Percentiles rank a stretch among this genome's conserved stretches.
These are phyloP conservation scores for Stratiomys singularior DNA, from an alignment of 2,888 invertebrate species.

Conservation along the genomic window DNA sequence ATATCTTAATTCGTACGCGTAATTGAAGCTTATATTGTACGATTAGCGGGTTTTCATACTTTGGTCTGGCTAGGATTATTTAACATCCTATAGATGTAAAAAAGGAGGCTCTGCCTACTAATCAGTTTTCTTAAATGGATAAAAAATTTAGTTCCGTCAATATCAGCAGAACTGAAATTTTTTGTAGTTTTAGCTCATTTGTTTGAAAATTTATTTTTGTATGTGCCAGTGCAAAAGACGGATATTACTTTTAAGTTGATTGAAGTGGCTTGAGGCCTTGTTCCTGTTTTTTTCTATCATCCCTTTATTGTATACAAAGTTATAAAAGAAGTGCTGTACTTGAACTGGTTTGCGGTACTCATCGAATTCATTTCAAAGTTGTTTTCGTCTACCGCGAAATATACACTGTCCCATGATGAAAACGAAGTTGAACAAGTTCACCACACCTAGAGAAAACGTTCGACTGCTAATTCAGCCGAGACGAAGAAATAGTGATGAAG, in stretches of 20 bases:
- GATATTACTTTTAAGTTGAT: not conserved
- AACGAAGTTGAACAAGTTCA: conserved; percentile 25
- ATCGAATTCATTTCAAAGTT: not conserved
- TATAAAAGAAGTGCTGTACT: not conserved
- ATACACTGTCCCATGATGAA: conserved; percentile 17
- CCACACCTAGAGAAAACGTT: conserved; percentile 29
- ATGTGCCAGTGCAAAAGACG: not conserved
- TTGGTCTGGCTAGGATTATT: too few species aligned
- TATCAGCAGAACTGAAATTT: conserved; percentile 26
- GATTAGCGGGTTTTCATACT: too few species aligned
- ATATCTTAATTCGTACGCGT: not conserved
- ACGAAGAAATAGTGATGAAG: not conserved
- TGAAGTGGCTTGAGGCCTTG: not conserved
- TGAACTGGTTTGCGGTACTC: not conserved
- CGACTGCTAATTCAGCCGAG: conserved; percentile 40
- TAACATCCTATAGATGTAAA: not conserved
- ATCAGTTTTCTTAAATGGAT: conserved; percentile 9
- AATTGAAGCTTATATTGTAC: too few species aligned
- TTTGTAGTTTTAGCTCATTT: conserved; percentile 36
- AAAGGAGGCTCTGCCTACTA: conserved; percentile 34
- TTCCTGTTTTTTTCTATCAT: not conserved
- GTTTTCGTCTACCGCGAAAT: not conserved
- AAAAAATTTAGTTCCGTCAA: conserved; percentile 41
- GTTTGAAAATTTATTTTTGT: conserved; percentile 33
- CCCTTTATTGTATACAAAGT: not conserved